Conservation (phyloP, 2,888 invertebrate genomes). For the Drosophila neutralis region DNA sequence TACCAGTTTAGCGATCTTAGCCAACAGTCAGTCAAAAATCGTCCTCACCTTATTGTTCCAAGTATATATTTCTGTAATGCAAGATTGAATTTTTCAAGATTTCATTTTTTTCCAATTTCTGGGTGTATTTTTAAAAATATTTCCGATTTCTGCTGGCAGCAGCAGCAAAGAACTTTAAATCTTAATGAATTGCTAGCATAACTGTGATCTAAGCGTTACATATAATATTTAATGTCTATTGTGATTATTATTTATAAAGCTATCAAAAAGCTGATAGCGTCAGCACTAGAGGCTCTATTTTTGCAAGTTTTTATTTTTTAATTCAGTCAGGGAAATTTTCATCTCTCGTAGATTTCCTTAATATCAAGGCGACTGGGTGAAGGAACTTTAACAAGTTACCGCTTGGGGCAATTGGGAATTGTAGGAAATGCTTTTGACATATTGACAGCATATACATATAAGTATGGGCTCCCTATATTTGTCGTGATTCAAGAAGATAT, state of each 20-base stretch:
- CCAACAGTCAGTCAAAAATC: background rate
- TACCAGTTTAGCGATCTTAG: slow-evolving; percentile 1
- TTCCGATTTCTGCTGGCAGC: too few relatives aligned
- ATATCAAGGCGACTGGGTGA: background rate
- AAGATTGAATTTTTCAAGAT: background rate
- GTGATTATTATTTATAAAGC: background rate
- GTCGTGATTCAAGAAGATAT: background rate
- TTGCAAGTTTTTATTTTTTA: background rate
- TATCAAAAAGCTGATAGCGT: background rate
- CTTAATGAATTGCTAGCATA: background rate
- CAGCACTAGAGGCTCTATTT: background rate
- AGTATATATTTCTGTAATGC: background rate
- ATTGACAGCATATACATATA: background rate
- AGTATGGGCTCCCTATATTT: background rate
- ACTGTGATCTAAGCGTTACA: too few relatives aligned
- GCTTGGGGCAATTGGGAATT: background rate
- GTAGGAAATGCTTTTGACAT: too few relatives aligned
- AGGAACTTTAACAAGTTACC: background rate
- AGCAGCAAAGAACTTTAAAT: background rate
- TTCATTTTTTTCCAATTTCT: background rate
- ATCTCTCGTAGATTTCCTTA: background rate
- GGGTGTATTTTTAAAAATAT: background rate
- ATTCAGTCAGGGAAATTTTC: background rate
- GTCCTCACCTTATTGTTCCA: background rate
- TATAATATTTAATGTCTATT: background rate